Conservation (phyloP, 2,888 invertebrate species). For the Tuta absoluta region DNA sequence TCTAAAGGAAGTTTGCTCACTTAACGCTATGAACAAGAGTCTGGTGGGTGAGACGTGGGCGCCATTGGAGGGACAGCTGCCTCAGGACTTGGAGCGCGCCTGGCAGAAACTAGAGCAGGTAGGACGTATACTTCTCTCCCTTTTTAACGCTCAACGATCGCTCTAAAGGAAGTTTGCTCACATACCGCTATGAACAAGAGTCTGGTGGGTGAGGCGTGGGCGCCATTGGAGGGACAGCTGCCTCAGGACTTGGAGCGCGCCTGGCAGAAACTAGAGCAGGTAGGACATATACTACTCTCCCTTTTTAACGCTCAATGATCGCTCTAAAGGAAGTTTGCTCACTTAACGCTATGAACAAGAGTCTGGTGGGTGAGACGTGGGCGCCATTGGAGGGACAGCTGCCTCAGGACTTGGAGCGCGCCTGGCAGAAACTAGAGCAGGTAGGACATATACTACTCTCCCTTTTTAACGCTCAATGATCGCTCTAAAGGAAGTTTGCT, state of each 20-base stretch:
- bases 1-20: too few species aligned
- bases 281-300: slow-evolving; percentile 32
- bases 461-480: too few species aligned
- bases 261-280: slow-evolving; percentile 93
- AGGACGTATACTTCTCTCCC: not conserved
- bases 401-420: slow-evolving; percentile 96
- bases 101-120: slow-evolving; percentile 94
- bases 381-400: slow-evolving; percentile 93
- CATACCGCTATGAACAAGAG: slow-evolving; percentile 94
- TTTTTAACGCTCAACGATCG: too few species aligned
- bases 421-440: slow-evolving; percentile 94
- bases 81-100: slow-evolving; percentile 96
- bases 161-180: too few species aligned
- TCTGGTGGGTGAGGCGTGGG: slow-evolving; percentile 92
- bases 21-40: slow-evolving; percentile 94
- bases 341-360: slow-evolving; percentile 93
- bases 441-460: too few species aligned
- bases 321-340: too few species aligned
- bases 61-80: slow-evolving; percentile 93
- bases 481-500: too few species aligned
- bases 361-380: slow-evolving; percentile 94
- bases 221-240: slow-evolving; percentile 93
- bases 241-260: slow-evolving; percentile 97
- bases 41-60: slow-evolving; percentile 92
- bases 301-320: too few species aligned